phyloP scores from a whole-genome alignment of 2,888 invertebrate species.

The Holacanthella duospinosa region DNA sequence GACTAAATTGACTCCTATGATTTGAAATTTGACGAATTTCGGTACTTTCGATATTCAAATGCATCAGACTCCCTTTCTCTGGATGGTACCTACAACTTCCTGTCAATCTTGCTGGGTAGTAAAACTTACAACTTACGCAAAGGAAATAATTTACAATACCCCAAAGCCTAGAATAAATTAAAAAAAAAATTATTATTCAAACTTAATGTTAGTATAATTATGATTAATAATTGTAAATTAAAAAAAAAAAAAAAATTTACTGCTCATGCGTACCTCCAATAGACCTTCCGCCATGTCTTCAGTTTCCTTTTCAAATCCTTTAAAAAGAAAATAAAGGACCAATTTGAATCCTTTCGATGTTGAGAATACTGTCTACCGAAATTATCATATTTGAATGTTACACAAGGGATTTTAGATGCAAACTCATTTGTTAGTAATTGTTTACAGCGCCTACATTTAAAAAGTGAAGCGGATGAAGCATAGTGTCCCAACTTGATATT shows the following conservation, averaged over 20 bases:
- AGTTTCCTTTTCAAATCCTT: conserved; percentile 62
- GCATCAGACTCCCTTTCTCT: conserved; percentile 37
- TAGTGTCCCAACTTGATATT: conserved; percentile 66
- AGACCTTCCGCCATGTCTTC: conserved; percentile 79
- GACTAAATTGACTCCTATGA: background rate
- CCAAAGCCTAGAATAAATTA: conserved; percentile 52
- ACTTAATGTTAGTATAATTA: conserved; percentile 22
- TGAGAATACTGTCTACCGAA: conserved; percentile 29
- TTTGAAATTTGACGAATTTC: background rate
- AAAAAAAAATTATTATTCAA: conserved; percentile 11
- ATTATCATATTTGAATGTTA: conserved; percentile 25
- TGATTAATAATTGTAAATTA: no score
- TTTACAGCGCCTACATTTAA: conserved; percentile 49
- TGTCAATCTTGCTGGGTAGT: conserved; percentile 47
- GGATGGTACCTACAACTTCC: conserved; percentile 43
- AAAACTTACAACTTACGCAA: conserved; percentile 57
- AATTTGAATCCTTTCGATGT: conserved; percentile 54
- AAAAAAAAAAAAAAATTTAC: no score
- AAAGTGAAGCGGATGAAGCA: conserved; percentile 65
- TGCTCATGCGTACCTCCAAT: conserved; percentile 56
- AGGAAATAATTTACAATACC: conserved; percentile 76
- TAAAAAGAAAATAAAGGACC: conserved; percentile 63
- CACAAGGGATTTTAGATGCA: conserved; percentile 29
- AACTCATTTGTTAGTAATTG: conserved; percentile 29
- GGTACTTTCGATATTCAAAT: background rate